phyloP scores from a whole-genome alignment of 1,140 invertebrate species.

The Drosophila bocqueti region DNA sequence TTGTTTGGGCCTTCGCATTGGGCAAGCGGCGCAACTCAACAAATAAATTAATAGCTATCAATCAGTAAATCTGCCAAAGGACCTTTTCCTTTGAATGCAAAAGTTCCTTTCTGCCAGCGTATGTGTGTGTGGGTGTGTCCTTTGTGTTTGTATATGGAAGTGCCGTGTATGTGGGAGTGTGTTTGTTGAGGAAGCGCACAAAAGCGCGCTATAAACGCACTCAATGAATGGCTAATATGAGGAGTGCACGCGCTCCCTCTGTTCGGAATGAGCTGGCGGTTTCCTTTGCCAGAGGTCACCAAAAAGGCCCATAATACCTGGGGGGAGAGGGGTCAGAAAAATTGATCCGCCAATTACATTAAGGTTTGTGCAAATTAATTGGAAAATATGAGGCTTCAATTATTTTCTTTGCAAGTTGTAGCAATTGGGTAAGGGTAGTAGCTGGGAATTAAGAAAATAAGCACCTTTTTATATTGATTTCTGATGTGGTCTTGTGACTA shows the following conservation, averaged over 20 bases:
- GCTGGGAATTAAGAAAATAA: background rate
- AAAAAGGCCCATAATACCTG: background rate
- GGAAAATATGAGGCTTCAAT: slow-evolving; percentile 12
- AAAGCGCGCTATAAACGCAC: slow-evolving; percentile 76
- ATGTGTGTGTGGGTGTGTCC: slow-evolving; percentile 16
- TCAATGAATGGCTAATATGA: slow-evolving; percentile 81
- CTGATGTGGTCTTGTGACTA: background rate
- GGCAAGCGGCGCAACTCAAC: slow-evolving; percentile 60
- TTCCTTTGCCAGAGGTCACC: slow-evolving; percentile 23
- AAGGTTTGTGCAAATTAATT: slow-evolving; percentile 12
- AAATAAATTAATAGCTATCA: slow-evolving; percentile 84
- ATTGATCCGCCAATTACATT: slow-evolving; percentile 16
- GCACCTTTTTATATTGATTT: accelerated
- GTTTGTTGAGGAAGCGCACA: slow-evolving; percentile 47
- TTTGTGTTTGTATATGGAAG: slow-evolving; percentile 20
- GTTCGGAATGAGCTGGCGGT: slow-evolving; percentile 15
- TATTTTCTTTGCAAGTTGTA: background rate
- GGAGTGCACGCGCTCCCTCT: slow-evolving; percentile 46
- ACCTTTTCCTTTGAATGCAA: slow-evolving; percentile 79
- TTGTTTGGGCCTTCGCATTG: slow-evolving; percentile 11
- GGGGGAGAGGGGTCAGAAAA: background rate
- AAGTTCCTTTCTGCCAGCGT: slow-evolving; percentile 45
- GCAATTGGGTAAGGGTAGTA: no score
- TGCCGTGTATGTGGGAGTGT: slow-evolving; percentile 12
- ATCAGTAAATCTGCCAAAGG: slow-evolving; percentile 81